Base-by-base conservation (phyloP, 2,113 vertebrate species). In the Platichthys stellatus region DNA sequence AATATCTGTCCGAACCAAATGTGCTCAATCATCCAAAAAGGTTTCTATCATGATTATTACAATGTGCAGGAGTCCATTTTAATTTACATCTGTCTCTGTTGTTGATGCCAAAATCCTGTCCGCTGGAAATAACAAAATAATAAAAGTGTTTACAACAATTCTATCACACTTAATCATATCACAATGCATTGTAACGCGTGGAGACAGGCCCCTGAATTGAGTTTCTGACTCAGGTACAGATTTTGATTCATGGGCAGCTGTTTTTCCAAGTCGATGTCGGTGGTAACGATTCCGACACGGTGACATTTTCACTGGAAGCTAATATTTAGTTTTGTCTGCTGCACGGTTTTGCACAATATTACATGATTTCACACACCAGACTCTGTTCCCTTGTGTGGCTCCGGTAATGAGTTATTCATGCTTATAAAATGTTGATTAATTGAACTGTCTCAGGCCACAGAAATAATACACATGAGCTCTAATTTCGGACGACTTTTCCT, bases 341-440 rank as follows among this genome's bases (percentile, higher is more conserved):
- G 23, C 24, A 61, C 40, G 59, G 15, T 12, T 74, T 68, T 56
- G 5, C 14, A 3, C 70, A 4, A 4, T 12, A 35, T 38, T 60
- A 64, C n/a, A 69, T 35, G 40, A 76, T 81, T 56, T 74, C 49
- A 23, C 51, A 67, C 40, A 74, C 5, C 59, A 62, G 69, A 69
- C 56, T 57, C 47, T 31, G 49, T 10, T 84, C 62, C 62, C 76
- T 63, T 24, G 56, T 68, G 71, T 43, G 38, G 45, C 54, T 56
- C 70, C 49, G 20, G 20, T 76, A 81, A 84, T 81, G 63, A 83
- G 56, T 82, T 70, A 82, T 83, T 89, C 78, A 78, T 66, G 79
- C 77, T 73, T 47, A 80, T 78, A 51, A 82, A 84, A 79, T 49
- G 61, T 69, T 90, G 78, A 89, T 89, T 77, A 79, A 90, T 88